These are phyloP conservation scores for Octopus sinensis DNA, from an alignment of 1,140 invertebrate species.

Conservation along the genomic window DNA sequence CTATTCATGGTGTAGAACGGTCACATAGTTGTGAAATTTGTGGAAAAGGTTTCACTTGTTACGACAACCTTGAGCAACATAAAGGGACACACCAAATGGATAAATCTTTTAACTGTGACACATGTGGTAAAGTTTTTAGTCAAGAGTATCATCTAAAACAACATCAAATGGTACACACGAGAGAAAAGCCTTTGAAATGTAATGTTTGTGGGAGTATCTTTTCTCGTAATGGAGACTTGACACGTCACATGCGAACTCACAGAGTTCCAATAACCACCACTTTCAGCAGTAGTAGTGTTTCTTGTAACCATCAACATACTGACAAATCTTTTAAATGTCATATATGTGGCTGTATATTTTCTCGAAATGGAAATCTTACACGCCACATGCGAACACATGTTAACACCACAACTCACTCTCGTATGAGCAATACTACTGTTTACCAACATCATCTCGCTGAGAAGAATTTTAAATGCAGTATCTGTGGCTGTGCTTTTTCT, in stretches of 20 bases:
- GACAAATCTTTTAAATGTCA: constrained; percentile 73
- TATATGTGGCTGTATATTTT: constrained; percentile 74
- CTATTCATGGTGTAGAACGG: not conserved
- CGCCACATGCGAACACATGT: constrained; percentile 61
- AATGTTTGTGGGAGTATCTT: constrained; percentile 87
- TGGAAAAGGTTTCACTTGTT: not conserved
- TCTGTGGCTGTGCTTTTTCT: constrained; percentile 84
- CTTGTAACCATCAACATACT: constrained; percentile 58
- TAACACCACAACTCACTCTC: not conserved
- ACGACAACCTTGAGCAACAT: not conserved
- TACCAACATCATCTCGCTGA: not conserved
- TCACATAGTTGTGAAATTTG: not conserved
- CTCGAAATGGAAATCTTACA: constrained; percentile 79
- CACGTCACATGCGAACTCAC: constrained; percentile 75
- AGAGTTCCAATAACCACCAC: constrained; percentile 48
- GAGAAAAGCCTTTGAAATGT: constrained; percentile 16
- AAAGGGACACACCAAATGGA: not conserved
- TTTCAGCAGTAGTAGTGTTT: not conserved
- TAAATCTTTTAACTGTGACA: not conserved
- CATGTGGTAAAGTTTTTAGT: not conserved
- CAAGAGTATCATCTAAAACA: not conserved
- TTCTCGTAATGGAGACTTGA: constrained; percentile 80
- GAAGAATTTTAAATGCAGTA: constrained; percentile 59
- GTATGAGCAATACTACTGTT: too few species aligned
- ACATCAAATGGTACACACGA: not conserved